Conservation (phyloP, 2,888 invertebrate genomes). For the Cataglyphis cursor region DNA sequence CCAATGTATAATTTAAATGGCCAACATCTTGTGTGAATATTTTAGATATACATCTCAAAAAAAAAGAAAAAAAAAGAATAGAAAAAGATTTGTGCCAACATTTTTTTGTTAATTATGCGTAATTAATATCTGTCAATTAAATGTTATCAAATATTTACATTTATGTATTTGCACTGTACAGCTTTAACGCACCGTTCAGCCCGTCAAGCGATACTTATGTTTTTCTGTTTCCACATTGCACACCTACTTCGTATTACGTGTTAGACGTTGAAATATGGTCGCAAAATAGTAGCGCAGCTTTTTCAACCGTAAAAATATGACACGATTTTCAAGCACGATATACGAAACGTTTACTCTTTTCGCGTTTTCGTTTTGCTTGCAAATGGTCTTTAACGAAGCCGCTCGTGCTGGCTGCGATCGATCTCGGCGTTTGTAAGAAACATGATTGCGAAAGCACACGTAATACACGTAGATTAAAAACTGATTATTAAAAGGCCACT, state of each 20-base stretch:
- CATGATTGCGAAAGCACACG: conserved; percentile 18
- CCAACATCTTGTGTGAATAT: background rate
- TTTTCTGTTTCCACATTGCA: conserved; percentile 6
- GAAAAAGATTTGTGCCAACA: no score
- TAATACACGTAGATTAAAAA: conserved; percentile 19
- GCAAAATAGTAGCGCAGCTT: conserved; percentile 18
- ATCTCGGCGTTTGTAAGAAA: conserved; percentile 14
- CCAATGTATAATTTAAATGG: background rate
- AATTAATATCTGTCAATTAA: conserved; percentile 9
- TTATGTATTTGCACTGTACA: conserved; percentile 59
- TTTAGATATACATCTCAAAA: background rate
- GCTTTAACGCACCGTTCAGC: conserved; percentile 54
- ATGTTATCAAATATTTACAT: background rate
- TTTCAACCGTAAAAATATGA: background rate
- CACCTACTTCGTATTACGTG: background rate
- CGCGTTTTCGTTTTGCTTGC: conserved; percentile 1
- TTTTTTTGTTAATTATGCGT: conserved; percentile 7
- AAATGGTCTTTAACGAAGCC: background rate
- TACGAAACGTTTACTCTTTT: conserved; percentile 14
- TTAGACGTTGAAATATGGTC: background rate
- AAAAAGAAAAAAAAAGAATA: background rate
- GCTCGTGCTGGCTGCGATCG: background rate
- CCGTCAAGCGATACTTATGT: conserved; percentile 38
- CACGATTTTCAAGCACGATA: conserved; percentile 1
- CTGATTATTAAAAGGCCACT: conserved; percentile 34